Conservation (phyloP, 2,888 invertebrate species). For the Dryobotodes eremita region DNA sequence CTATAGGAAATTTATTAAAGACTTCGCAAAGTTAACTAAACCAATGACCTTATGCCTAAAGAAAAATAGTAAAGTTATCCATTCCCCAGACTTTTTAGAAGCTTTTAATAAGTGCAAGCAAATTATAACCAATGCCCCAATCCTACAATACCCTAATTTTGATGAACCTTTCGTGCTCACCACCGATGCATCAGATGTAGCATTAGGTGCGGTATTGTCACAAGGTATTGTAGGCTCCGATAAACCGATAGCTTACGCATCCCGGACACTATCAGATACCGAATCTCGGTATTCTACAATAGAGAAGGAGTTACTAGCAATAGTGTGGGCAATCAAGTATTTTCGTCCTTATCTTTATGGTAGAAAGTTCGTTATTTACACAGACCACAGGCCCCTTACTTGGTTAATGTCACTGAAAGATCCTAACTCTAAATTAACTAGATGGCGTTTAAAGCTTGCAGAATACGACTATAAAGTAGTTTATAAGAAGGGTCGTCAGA, state of each 20-base stretch:
- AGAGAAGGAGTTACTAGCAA: slow-evolving; percentile 76
- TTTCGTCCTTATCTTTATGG: slow-evolving; percentile 75
- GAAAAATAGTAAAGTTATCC: slow-evolving; percentile 40
- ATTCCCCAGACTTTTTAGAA: too few species aligned
- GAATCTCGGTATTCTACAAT: slow-evolving; percentile 66
- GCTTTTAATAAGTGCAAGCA: too few species aligned
- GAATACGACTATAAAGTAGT: slow-evolving; percentile 34
- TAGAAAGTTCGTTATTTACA: slow-evolving; percentile 3
- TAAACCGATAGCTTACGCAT: background rate
- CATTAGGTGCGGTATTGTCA: background rate
- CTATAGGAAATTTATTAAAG: background rate
- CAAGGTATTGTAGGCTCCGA: background rate
- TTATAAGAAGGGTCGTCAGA: slow-evolving; percentile 40
- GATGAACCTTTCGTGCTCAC: too few species aligned
- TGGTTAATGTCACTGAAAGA: slow-evolving; percentile 5
- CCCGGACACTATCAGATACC: slow-evolving; percentile 42
- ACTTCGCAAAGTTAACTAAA: slow-evolving; percentile 1
- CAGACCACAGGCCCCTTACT: background rate
- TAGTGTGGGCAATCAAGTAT: slow-evolving; percentile 75
- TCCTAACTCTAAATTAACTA: slow-evolving; percentile 7
- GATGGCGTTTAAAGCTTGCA: slow-evolving; percentile 37
- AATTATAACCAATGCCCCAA: too few species aligned
- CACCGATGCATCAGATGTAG: background rate
- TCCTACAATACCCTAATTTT: too few species aligned
- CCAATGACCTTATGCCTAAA: slow-evolving; percentile 25